These are phyloP conservation scores for Prorops nasuta DNA, from an alignment of 1,140 invertebrate species.

Conservation along the genomic window DNA sequence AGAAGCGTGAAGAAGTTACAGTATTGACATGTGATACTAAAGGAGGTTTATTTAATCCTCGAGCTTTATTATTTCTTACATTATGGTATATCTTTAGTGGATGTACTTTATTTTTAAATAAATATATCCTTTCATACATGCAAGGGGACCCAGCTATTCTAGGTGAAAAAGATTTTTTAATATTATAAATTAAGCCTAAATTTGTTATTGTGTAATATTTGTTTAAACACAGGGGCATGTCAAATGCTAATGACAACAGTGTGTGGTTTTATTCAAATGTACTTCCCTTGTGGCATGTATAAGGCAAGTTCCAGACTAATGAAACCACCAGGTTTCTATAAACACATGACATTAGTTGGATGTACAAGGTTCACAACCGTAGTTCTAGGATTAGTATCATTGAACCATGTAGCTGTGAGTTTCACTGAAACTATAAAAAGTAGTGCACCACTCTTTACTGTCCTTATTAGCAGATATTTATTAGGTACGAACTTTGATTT, in stretches of 20 bases:
- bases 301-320: conserved; percentile 62
- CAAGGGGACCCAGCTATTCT: conserved; percentile 77
- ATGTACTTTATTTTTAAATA: conserved; percentile 80
- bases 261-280: conserved; percentile 76
- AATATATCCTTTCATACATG: conserved; percentile 77
- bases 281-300: conserved; percentile 74
- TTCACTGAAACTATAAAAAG: conserved; percentile 87
- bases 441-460: conserved; percentile 82
- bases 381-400: conserved; percentile 72
- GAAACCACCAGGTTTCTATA: conserved; percentile 71
- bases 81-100: conserved; percentile 80
- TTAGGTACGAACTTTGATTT: conserved; percentile 58
- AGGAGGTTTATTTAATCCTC: conserved; percentile 61
- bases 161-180: conserved; percentile 58
- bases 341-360: conserved; percentile 76
- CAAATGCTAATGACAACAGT: conserved; percentile 79
- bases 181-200: background rate
- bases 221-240: conserved; percentile 57
- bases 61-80: conserved; percentile 68
- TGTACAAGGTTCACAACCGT: conserved; percentile 77
- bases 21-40: conserved; percentile 39
- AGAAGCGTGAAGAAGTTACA: conserved; percentile 36
- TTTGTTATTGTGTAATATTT: background rate
- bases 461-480: conserved; percentile 72
- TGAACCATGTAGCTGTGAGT: conserved; percentile 83